phyloP scores from a whole-genome alignment of 2,888 invertebrate genomes.

The Athalia circularis region DNA sequence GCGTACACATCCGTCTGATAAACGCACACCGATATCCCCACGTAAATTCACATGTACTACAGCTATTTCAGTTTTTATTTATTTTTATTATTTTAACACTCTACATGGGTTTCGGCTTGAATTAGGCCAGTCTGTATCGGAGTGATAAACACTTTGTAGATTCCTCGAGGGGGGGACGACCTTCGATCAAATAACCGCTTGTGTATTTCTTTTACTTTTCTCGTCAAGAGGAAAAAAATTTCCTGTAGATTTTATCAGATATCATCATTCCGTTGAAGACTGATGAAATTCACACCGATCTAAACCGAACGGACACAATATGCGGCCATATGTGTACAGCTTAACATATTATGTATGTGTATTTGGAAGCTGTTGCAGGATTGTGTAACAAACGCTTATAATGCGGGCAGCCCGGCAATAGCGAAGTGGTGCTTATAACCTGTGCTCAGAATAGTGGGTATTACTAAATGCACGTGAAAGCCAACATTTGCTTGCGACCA shows the following conservation, averaged over 20 bases:
- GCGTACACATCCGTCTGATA: constrained; percentile 25
- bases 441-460: constrained; percentile 4
- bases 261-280: no score
- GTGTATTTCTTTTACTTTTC: background rate
- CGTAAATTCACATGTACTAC: background rate
- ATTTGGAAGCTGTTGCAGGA: constrained; percentile 18
- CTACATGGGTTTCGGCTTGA: constrained; percentile 7
- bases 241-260: no score
- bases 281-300: background rate
- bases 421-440: background rate
- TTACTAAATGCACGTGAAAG: constrained; percentile 41
- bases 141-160: constrained; percentile 5
- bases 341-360: constrained; percentile 17
- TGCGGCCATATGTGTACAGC: background rate
- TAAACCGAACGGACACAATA: background rate
- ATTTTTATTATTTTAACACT: background rate
- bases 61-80: background rate
- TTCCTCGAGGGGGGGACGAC: constrained; percentile 1
- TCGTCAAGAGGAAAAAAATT: no score
- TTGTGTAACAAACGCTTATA: constrained; percentile 35
- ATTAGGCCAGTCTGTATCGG: constrained; percentile 39
- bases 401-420: constrained; percentile 27
- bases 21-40: background rate
- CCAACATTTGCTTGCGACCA: background rate
- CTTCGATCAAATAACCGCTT: constrained; percentile 26